Conservation (phyloP, 2,888 invertebrate species). For the Physocephala rufipes region DNA sequence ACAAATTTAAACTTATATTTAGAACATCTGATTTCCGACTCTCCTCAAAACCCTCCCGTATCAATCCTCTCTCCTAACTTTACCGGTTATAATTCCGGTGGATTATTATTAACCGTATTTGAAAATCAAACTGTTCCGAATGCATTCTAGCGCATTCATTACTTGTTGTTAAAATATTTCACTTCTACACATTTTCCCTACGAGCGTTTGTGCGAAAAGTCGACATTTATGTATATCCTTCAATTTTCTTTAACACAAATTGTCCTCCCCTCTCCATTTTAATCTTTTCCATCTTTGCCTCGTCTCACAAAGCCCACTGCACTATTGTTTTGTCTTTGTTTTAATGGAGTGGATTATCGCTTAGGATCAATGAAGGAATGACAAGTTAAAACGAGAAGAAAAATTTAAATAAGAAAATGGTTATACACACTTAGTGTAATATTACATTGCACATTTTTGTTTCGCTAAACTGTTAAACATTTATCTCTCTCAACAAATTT, state of each 20-base stretch:
- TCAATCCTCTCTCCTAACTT: too few species aligned
- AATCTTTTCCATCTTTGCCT: conserved; percentile 46
- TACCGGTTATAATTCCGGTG: too few species aligned
- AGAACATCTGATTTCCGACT: too few species aligned
- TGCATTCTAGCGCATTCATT: conserved; percentile 39
- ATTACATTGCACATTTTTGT: too few species aligned
- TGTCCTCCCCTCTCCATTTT: too few species aligned
- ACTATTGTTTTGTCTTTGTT: conserved; percentile 26
- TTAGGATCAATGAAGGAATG: conserved; percentile 53
- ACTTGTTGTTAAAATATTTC: neutral
- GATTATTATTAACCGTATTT: too few species aligned
- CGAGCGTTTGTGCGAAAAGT: conserved; percentile 1
- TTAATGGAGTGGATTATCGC: conserved; percentile 47
- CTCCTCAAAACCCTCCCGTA: too few species aligned
- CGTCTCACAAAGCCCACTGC: conserved; percentile 44
- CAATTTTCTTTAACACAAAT: too few species aligned
- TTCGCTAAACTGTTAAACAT: too few species aligned
- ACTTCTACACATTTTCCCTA: conserved; percentile 19
- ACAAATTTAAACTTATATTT: too few species aligned
- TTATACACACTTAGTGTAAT: neutral
- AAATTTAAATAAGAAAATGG: conserved; percentile 36
- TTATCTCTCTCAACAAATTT: too few species aligned
- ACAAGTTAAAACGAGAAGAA: neutral
- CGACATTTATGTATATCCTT: conserved; percentile 10
- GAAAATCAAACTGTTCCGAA: conserved; percentile 28